Base-by-base conservation (phyloP, 2,797 vertebrate species). In the Enteromius afrohamiltoni region DNA sequence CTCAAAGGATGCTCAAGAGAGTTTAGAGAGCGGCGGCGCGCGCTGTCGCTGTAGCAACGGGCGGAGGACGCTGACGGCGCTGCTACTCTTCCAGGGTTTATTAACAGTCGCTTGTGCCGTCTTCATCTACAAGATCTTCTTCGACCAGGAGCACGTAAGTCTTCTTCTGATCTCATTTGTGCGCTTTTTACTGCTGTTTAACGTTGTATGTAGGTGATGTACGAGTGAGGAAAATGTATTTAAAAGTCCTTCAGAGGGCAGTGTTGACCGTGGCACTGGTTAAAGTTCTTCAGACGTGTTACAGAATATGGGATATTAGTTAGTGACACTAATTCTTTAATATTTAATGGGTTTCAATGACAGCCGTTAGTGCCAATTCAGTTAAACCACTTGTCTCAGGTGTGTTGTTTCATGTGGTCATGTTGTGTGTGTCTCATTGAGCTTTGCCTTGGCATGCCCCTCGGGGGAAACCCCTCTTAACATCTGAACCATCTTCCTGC, bases 41-140 rank as follows among this genome's bases (percentile, higher is more conserved):
- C 82, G 67, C 31, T 77, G 62, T 71, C 53, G 31, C 23, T 77
- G 74, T 55, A 34, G 75, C 65, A 62, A 64, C 67, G 47, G 58
- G 11, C 62, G 75, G 73, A 85, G 80, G 65, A 83, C 17, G 40
- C 29, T 26, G 31, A 4, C 51, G 31, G 34, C 14, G 37, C 40
- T 77, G 67, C n/a, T 83, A 2, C 3, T 85, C 75, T n/a, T 67
- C 4, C 84, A 83, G 65, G 55, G 84, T 23, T 29, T 88, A 7
- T 65, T 88, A 51, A 84, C 78, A 6, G 80, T 55, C 51, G 73
- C 37, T 2, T 88, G 84, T 67, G 77, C 69, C 34, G 82, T 45
- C 5, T 40, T 83, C 3, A 68, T 67, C 60, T 1, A 79, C 14
- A 80, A 42, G 67, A 49, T 68, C 37, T 58, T 68, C 7, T n/a